Evolutionary conservation across 2,888 invertebrate species (phyloP).

Genomic region (Ormyrus thymus): DNA sequence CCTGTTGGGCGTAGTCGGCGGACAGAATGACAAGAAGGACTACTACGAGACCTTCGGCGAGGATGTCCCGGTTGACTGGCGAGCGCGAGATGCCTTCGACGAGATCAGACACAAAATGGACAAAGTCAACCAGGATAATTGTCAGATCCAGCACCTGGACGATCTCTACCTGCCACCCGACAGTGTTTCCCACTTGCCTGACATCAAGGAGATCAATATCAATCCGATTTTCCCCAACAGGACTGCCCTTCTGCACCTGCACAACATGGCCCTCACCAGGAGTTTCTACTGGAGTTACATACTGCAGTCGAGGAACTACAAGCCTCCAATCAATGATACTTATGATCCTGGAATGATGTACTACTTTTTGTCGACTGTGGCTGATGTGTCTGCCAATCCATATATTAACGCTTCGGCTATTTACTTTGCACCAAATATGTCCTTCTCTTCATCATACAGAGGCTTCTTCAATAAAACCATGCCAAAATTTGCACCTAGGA

Average conservation of each 20-base stretch:
- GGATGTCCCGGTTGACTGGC: constrained; percentile 82
- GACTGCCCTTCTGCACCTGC: constrained; percentile 92
- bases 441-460: constrained; percentile 94
- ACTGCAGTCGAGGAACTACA: constrained; percentile 90
- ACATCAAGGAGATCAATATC: constrained; percentile 94
- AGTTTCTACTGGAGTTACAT: constrained; percentile 98
- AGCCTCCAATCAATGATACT: constrained; percentile 92
- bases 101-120: constrained; percentile 90
- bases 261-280: constrained; percentile 96
- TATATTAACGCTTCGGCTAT: constrained; percentile 94
- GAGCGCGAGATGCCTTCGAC: constrained; percentile 91
- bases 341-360: constrained; percentile 99
- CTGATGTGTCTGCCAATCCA: constrained; percentile 95
- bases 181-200: constrained; percentile 92
- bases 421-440: constrained; percentile 95
- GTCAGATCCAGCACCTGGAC: constrained; percentile 89
- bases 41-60: constrained; percentile 39
- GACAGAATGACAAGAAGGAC: constrained; percentile 44
- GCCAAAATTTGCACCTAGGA: constrained; percentile 94
- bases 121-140: constrained; percentile 90
- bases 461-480: constrained; percentile 98
- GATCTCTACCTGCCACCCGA: constrained; percentile 90
- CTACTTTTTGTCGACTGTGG: constrained; percentile 94
- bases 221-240: constrained; percentile 96
- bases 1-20: constrained; percentile 81